phyloP scores from a whole-genome alignment of 2,888 invertebrate genomes.

The Seira musarum region DNA sequence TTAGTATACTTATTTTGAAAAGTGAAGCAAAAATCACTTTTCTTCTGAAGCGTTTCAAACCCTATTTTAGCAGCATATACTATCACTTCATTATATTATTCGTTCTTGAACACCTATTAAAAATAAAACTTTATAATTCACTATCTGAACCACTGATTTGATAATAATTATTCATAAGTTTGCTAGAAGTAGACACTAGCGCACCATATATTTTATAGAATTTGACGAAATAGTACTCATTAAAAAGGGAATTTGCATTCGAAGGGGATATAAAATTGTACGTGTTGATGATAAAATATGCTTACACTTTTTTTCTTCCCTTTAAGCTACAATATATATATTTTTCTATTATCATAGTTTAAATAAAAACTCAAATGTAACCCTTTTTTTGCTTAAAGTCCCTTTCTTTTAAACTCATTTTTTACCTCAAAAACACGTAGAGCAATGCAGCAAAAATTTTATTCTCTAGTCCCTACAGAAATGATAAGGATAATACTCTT shows the following conservation, averaged over 20 bases:
- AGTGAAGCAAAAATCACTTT: background rate
- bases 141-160: constrained; percentile 53
- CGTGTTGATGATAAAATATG: background rate
- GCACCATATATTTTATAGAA: background rate
- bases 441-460: constrained; percentile 16
- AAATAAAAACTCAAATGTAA: background rate
- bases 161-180: constrained; percentile 40
- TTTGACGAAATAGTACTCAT: background rate
- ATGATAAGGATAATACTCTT: constrained; percentile 52
- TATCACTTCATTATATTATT: too few species aligned
- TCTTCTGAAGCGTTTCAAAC: background rate
- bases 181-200: background rate
- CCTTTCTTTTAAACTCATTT: constrained; percentile 37
- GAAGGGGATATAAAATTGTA: background rate
- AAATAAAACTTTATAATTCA: constrained; percentile 33
- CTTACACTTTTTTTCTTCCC: background rate
- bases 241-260: background rate
- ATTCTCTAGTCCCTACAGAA: constrained; percentile 34
- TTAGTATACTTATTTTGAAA: background rate
- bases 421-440: constrained; percentile 16
- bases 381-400: constrained; percentile 26
- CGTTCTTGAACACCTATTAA: background rate
- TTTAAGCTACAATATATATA: background rate
- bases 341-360: background rate
- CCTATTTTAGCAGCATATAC: background rate